Percentiles rank a stretch among this genome's conserved stretches.
phyloP scores from a whole-genome alignment of 1,140 invertebrate genomes.

The Whitmania pigra region DNA sequence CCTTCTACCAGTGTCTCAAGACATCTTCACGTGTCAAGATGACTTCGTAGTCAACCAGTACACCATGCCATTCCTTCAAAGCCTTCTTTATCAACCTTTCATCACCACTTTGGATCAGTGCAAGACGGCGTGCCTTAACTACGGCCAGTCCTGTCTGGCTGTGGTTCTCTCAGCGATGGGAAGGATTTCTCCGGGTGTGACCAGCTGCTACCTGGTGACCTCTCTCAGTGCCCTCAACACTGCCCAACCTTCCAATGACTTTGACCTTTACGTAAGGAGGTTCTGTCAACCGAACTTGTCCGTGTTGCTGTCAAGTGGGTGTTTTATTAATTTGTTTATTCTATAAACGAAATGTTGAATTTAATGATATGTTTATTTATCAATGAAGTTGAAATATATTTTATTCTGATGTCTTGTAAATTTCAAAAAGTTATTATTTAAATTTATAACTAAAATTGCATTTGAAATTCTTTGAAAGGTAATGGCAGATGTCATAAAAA shows the following conservation, averaged over 20 bases:
- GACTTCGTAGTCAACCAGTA: not conserved
- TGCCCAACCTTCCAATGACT: not conserved
- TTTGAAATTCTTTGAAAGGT: too few relatives aligned
- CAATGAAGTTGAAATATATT: too few relatives aligned
- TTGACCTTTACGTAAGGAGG: conserved; percentile 1
- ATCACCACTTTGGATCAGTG: not conserved
- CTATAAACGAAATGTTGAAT: too few relatives aligned
- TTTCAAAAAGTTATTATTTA: too few relatives aligned
- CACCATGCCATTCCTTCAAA: not conserved
- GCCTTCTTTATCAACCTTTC: not conserved
- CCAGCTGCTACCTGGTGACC: conserved; percentile 7
- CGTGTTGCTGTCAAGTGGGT: not conserved
- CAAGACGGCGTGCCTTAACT: not conserved
- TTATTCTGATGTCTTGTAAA: too few relatives aligned
- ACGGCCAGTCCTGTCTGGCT: not conserved
- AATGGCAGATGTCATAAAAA: too few relatives aligned
- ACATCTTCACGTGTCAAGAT: not conserved
- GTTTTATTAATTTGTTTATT: too few relatives aligned
- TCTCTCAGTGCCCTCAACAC: not conserved
- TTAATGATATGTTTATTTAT: too few relatives aligned
- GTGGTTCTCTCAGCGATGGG: not conserved
- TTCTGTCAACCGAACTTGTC: not conserved
- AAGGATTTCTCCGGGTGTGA: not conserved
- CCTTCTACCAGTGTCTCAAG: too few relatives aligned
- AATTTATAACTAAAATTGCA: too few relatives aligned